Conservation (phyloP, 2,797 vertebrate genomes). For the Lepidocolaptes lacrymiger region DNA sequence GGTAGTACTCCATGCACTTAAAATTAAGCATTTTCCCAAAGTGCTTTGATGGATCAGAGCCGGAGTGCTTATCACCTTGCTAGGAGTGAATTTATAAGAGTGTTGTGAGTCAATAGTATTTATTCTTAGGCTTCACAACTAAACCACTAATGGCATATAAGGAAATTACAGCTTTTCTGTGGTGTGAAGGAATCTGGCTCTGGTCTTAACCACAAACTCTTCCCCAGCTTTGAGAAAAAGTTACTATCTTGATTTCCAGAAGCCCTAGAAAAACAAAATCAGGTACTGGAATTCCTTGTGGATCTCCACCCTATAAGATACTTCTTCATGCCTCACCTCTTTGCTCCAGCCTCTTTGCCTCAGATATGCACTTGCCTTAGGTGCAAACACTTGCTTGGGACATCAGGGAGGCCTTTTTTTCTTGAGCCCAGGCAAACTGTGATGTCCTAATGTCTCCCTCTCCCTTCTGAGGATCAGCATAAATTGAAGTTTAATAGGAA, state of each 20-base stretch:
- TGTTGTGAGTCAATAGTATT: constrained; percentile 5
- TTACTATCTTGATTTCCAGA: neutral
- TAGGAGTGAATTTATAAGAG: constrained; percentile 1
- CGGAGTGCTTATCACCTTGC: constrained; percentile 18
- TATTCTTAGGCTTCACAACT: constrained; percentile 49
- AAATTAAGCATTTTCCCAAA: constrained; percentile 22
- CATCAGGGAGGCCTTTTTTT: neutral
- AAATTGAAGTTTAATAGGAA: neutral
- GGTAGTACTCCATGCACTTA: neutral
- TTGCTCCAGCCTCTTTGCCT: neutral
- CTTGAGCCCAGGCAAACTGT: neutral
- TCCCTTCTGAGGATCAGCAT: neutral
- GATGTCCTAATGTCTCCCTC: neutral
- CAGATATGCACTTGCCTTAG: rapidly evolving
- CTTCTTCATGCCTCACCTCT: neutral
- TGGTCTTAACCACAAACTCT: neutral
- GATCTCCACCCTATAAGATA: neutral
- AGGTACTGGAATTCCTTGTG: neutral
- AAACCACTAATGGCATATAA: constrained; percentile 35
- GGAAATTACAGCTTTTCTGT: constrained; percentile 13
- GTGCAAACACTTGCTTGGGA: neutral
- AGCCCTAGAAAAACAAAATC: neutral
- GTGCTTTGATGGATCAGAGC: neutral
- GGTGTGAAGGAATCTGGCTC: neutral
- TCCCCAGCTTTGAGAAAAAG: neutral